Evolutionary conservation across 2,797 vertebrate species (phyloP), one percentile per base, ranked within the genome.

Genomic region (Tachyglossus aculeatus): DNA sequence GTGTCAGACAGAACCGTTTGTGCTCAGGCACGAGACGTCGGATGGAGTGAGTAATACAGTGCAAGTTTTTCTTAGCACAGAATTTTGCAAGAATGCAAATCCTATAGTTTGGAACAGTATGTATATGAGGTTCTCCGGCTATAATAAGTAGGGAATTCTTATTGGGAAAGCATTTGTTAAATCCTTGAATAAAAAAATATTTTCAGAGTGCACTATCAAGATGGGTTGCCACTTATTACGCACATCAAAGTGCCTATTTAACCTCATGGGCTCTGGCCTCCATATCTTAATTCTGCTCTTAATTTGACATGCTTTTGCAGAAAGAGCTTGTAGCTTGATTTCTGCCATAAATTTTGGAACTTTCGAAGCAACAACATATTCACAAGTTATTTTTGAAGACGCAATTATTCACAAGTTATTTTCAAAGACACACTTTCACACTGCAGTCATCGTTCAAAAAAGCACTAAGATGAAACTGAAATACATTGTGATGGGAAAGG

Each of bases 381-480:
- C 22, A 18, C 2, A 6, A 1, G 38, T 40, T 11, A 6, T 2
- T 33, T 48, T 39, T 16, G 6, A 24, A 36, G 44, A n/a, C n/a
- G 19, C 8, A 4, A 2, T 3, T 5, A 4, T 19, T 39, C 39
- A 19, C 11, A 40, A 40, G 40, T n/a, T n/a, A 21, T 39, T 12
- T 5, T 21, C 40, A 40, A 21, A 19, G 40, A 21, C n/a, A 7
- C 5, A 21, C 40, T 43, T 19, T 48, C 25, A 11, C 18, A 2
- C 24, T 34, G 12, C 5, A 10, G 7, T n/a, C 11, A 29, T n/a
- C n/a, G n/a, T 14, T 1, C 4, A 16, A 25, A 25, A 47, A 7
- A 3, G 5, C 6, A 15, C 38, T 12, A 3, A 6, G 5, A 21
- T 58, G 27, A 13, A 27, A 5, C 33, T 21, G 6, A 2, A 0